Percentiles rank a stretch among this genome's conserved stretches.
Conservation (phyloP, 2,888 invertebrate genomes). For the Pimpla rufipes region DNA sequence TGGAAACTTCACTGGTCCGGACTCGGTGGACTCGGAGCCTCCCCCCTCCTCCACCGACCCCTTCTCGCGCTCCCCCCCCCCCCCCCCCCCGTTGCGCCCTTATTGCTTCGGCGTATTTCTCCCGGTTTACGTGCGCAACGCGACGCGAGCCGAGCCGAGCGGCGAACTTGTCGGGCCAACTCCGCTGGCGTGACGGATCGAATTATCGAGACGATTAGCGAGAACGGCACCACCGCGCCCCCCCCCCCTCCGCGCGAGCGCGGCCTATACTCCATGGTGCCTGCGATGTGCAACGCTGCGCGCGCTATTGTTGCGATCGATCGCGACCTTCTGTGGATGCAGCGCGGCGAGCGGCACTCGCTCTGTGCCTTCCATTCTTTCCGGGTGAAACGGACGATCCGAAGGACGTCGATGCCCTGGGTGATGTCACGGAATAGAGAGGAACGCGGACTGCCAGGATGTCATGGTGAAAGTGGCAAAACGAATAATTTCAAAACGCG, state of each 20-base stretch:
- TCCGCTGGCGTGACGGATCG: constrained; percentile 67
- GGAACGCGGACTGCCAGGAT: too few species aligned
- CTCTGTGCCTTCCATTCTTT: constrained; percentile 34
- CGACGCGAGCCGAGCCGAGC: constrained; percentile 4
- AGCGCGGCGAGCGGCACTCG: neutral
- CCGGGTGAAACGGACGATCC: neutral
- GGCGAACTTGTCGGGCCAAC: constrained; percentile 63
- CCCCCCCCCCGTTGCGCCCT: constrained; percentile 43
- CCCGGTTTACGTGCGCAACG: constrained; percentile 11
- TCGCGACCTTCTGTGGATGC: constrained; percentile 37
- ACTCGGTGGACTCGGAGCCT: constrained; percentile 8
- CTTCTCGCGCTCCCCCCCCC: neutral
- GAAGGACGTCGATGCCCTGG: neutral
- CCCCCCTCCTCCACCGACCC: neutral
- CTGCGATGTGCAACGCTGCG: constrained; percentile 17
- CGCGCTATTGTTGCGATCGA: constrained; percentile 45
- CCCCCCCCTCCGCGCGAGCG: neutral
- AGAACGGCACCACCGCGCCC: constrained; percentile 29
- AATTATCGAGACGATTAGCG: constrained; percentile 70
- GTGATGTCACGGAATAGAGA: too few species aligned
- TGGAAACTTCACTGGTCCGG: constrained; percentile 59
- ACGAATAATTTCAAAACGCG: too few species aligned
- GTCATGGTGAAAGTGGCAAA: too few species aligned
- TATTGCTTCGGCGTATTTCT: constrained; percentile 59
- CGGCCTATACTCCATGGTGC: constrained; percentile 38